phyloP scores from a whole-genome alignment of 2,888 invertebrate genomes.

The Tetragnatha montana region DNA sequence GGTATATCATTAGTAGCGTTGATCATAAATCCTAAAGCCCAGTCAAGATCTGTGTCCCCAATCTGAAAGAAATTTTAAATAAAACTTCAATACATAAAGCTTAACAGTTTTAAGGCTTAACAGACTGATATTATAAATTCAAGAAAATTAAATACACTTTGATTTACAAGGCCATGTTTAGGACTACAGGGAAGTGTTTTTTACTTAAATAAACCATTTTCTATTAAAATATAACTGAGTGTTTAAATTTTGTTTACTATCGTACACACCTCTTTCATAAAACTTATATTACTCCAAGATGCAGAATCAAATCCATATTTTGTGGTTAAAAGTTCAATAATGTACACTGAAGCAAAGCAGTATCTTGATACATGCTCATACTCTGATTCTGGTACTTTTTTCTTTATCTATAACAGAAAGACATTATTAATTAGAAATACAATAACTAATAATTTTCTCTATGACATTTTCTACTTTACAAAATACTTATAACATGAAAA shows the following conservation, averaged over 20 bases:
- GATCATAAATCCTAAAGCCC: conserved; percentile 78
- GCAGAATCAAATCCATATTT: conserved; percentile 76
- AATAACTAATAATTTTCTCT: background rate
- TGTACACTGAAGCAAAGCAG: conserved; percentile 76
- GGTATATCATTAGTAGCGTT: conserved; percentile 77
- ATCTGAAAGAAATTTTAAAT: conserved; percentile 73
- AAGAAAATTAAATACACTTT: background rate
- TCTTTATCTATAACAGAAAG: conserved; percentile 24
- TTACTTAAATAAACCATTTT: too few species aligned
- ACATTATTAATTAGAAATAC: background rate
- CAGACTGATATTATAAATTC: background rate
- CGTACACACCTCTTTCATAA: conserved; percentile 29
- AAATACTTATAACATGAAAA: background rate
- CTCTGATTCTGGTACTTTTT: conserved; percentile 8
- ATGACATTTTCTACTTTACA: background rate
- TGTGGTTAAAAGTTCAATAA: conserved; percentile 75
- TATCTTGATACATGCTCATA: conserved; percentile 45
- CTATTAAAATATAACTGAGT: too few species aligned
- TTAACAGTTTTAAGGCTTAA: background rate
- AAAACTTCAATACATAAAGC: background rate
- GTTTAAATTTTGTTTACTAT: too few species aligned
- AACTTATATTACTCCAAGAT: conserved; percentile 75
- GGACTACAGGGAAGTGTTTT: background rate
- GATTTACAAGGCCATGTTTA: background rate
- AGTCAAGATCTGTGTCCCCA: conserved; percentile 76